phyloP scores from a whole-genome alignment of 1,140 invertebrate species.

The Eueides isabella region DNA sequence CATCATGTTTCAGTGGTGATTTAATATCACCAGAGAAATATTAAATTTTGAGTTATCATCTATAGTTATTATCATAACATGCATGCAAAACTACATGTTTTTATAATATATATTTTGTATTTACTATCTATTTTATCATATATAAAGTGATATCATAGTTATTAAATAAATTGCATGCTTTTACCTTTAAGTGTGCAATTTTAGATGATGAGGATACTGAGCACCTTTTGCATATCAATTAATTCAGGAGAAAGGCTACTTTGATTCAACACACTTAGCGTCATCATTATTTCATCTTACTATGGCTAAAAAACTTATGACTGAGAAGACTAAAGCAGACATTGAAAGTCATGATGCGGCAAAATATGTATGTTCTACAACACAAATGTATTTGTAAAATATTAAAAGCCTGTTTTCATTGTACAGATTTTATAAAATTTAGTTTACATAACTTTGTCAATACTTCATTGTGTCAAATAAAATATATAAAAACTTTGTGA shows the following conservation, averaged over 20 bases:
- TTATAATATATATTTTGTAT: not conserved
- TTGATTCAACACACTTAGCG: conserved; percentile 81
- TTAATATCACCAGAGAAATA: conserved; percentile 83
- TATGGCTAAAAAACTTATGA: conserved; percentile 84
- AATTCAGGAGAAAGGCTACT: conserved; percentile 62
- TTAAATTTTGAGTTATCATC: conserved; percentile 80
- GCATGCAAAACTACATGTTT: no score
- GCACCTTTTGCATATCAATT: conserved; percentile 56
- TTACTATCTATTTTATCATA: no score
- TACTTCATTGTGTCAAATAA: no score
- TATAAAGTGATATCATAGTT: not conserved
- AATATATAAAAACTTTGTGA: not conserved
- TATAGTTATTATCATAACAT: no score
- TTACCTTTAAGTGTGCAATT: conserved; percentile 40
- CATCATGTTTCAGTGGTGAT: conserved; percentile 83
- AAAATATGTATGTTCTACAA: conserved; percentile 45
- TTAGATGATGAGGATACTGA: conserved; percentile 63
- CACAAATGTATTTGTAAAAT: not conserved
- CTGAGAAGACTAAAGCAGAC: conserved; percentile 79
- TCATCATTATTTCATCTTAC: conserved; percentile 84
- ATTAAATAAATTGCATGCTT: conserved; percentile 23
- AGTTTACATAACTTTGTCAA: no score
- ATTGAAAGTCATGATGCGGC: conserved; percentile 80
- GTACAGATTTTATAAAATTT: no score
- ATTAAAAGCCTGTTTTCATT: no score